Evolutionary conservation across 2,113 vertebrate genomes (phyloP).

Genomic region (Aptenodytes patagonicus): DNA sequence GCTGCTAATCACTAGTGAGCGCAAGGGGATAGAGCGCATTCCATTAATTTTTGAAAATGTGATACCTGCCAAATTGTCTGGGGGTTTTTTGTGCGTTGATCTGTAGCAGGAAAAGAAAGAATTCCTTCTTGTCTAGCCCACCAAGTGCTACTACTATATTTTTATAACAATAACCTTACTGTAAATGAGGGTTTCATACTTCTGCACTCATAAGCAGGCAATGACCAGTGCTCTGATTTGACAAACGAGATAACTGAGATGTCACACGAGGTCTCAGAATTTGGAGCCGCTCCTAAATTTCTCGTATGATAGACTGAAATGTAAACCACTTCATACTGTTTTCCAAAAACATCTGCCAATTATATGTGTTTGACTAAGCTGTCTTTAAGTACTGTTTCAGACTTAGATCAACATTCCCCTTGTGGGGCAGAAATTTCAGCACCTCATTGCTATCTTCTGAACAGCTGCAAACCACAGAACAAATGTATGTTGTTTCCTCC

Average conservation of each 20-base stretch:
- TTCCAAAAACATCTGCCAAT: constrained; percentile 30
- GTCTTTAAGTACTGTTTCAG: neutral
- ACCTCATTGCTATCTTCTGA: constrained; percentile 13
- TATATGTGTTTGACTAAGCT: constrained; percentile 2
- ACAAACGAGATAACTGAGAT: neutral
- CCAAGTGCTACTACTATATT: neutral
- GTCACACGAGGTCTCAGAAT: neutral
- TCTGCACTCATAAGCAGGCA: neutral
- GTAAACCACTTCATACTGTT: neutral
- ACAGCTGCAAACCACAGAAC: constrained; percentile 4
- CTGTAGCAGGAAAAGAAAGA: neutral
- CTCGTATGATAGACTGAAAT: neutral
- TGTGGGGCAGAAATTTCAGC: constrained; percentile 35
- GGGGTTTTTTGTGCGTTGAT: neutral
- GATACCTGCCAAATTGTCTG: neutral
- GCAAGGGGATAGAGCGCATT: neutral
- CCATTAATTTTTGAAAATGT: neutral
- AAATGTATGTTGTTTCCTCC: neutral
- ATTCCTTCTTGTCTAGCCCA: neutral
- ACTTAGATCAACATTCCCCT: constrained; percentile 22
- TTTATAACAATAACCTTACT: neutral
- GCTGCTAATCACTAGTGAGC: neutral
- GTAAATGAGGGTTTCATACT: neutral
- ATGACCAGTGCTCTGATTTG: neutral
- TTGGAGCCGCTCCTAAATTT: neutral